Conservation (phyloP, 2,113 vertebrate species). For the Bos indicus region DNA sequence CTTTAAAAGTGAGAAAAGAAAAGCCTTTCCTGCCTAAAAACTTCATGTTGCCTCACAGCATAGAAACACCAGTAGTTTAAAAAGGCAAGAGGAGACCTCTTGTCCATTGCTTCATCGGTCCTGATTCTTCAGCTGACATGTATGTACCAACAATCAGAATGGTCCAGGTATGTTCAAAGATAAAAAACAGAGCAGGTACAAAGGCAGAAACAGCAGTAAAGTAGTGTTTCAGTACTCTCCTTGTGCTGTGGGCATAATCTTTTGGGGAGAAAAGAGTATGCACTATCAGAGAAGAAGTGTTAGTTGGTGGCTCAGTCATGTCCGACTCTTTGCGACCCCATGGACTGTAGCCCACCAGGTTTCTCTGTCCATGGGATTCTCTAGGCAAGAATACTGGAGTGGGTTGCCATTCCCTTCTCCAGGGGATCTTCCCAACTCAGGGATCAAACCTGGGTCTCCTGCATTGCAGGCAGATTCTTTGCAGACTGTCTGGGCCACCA, state of each 20-base stretch:
- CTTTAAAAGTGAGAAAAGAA: constrained; percentile 30
- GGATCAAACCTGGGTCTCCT: neutral
- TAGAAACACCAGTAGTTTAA: neutral
- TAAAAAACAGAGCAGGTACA: neutral
- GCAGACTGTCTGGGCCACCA: neutral
- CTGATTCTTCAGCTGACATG: neutral
- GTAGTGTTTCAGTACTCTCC: neutral
- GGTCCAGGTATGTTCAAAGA: neutral
- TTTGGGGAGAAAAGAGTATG: neutral
- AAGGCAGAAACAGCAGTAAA: neutral
- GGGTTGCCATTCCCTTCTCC: neutral
- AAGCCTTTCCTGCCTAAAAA: constrained; percentile 9
- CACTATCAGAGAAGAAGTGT: neutral
- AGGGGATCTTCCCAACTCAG: neutral
- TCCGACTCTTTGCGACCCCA: neutral
- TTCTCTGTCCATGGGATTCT: neutral
- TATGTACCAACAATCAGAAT: neutral
- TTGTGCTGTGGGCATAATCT: neutral
- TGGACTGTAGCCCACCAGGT: neutral
- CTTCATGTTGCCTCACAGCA: neutral
- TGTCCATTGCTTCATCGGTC: neutral
- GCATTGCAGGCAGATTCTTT: neutral
- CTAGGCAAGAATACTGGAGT: neutral
- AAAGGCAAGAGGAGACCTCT: neutral
- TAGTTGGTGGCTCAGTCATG: neutral